These are phyloP conservation scores for Argya squamiceps DNA, from an alignment of 2,797 vertebrate species.

Conservation along the genomic window DNA sequence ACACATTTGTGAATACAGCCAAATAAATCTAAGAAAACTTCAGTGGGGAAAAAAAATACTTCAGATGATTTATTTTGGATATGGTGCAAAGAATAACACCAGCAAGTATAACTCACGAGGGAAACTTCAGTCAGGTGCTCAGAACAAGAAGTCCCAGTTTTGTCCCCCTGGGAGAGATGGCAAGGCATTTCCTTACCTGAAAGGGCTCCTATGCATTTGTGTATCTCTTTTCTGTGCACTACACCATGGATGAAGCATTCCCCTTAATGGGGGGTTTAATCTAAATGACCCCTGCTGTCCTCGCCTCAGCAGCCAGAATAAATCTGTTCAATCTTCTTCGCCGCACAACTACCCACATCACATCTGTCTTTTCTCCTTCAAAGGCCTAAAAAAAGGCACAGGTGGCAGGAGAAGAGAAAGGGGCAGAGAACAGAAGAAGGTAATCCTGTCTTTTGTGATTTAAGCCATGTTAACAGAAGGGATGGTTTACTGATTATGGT, in stretches of 20 bases:
- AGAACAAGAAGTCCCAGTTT: background rate
- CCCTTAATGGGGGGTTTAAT: background rate
- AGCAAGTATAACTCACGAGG: background rate
- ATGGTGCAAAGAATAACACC: background rate
- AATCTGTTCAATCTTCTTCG: background rate
- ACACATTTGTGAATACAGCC: background rate
- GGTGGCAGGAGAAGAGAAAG: background rate
- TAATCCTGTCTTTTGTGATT: slow-evolving; percentile 30
- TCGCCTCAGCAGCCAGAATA: background rate
- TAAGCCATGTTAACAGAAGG: slow-evolving; percentile 28
- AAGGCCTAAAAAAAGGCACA: background rate
- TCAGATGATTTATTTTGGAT: background rate
- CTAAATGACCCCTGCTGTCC: background rate
- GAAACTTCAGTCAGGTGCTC: background rate
- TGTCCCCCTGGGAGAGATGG: background rate
- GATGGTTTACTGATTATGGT: slow-evolving; percentile 15
- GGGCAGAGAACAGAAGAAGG: background rate
- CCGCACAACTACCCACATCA: background rate
- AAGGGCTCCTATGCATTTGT: background rate
- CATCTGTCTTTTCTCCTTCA: background rate
- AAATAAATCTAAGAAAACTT: background rate
- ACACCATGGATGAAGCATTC: background rate
- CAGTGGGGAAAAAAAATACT: background rate
- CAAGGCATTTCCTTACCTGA: background rate
- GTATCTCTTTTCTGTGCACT: background rate